Base-by-base conservation (phyloP, 2,797 vertebrate species). In the Mormyrops boulengeri region DNA sequence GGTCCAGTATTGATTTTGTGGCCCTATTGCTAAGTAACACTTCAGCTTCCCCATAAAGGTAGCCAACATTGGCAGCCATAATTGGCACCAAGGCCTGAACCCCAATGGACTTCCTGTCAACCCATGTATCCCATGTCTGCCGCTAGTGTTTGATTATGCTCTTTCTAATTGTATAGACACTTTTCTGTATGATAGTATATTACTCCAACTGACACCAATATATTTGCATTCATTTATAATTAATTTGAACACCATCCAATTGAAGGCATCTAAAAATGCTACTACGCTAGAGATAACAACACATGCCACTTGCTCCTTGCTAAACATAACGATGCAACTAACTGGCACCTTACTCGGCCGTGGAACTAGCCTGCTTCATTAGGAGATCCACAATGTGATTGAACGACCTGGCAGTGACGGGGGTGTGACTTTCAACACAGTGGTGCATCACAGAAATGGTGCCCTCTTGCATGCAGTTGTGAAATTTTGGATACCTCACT, bases 401-500 rank as follows among this genome's bases (percentile, higher is more conserved):
- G 49, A 30, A 85, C 19, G 11, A 17, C 44, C 44, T 52, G 49
- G 47, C 44, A 49, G 22, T 26, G 82, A 85, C n/a, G 26, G 44
- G 30, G 12, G 44, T 85, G 82, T 19, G 41, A 47, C 41, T n/a
- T 82, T 47, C 66, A 73, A 38, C 66, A 38, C 30, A 73, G 66
- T 17, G 66, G 26, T 6, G 30, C 11, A 73, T 41, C 77, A 19
- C 77, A 11, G 6, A 87, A 8, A 57, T 17, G 49, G 34, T 2
- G 22, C 34, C 22, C 53, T 11, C 52, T 55, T 26, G 44, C 88
- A 11, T 12, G 52, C 77, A 49, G 73, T n/a, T 6, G 11, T 22
- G n/a, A 53, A 62, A 52, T 52, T 38, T 55, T 5, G 85, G 52
- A 87, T 57, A 34, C 89, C 89, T 93, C 94, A 94, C 93, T 92